phyloP scores from a whole-genome alignment of 2,888 invertebrate species.

The Taphrorychus bicolor region DNA sequence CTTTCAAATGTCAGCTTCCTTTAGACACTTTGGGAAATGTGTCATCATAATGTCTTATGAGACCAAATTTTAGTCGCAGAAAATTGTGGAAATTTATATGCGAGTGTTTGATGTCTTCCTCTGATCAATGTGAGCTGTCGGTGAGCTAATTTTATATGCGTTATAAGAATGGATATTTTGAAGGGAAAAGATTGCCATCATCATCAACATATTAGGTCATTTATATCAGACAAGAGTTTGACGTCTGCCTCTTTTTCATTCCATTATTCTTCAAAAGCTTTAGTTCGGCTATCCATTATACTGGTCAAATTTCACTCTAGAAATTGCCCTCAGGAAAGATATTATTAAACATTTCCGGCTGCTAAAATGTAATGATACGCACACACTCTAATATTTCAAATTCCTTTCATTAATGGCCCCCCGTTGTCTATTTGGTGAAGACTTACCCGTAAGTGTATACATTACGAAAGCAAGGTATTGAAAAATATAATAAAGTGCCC shows the following conservation, averaged over 20 bases:
- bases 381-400: neutral
- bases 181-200: neutral
- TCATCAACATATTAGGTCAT: neutral
- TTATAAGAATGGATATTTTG: neutral
- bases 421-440: neutral
- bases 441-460: neutral
- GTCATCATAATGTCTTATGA: constrained; percentile 5
- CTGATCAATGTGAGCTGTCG: neutral
- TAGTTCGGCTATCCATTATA: constrained; percentile 6
- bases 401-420: neutral
- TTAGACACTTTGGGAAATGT: neutral
- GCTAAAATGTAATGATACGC: neutral
- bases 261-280: constrained; percentile 1
- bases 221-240: neutral
- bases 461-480: constrained; percentile 1
- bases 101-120: neutral
- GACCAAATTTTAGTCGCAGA: neutral
- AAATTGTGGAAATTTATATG: too few species aligned
- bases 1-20: constrained; percentile 3
- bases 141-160: neutral
- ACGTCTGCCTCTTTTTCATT: neutral
- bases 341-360: neutral
- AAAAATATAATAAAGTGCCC: constrained; percentile 7
- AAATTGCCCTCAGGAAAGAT: neutral
- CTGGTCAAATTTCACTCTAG: constrained; percentile 1